Evolutionary conservation across 2,888 invertebrate genomes (phyloP).

Genomic region (Acleris emargana): DNA sequence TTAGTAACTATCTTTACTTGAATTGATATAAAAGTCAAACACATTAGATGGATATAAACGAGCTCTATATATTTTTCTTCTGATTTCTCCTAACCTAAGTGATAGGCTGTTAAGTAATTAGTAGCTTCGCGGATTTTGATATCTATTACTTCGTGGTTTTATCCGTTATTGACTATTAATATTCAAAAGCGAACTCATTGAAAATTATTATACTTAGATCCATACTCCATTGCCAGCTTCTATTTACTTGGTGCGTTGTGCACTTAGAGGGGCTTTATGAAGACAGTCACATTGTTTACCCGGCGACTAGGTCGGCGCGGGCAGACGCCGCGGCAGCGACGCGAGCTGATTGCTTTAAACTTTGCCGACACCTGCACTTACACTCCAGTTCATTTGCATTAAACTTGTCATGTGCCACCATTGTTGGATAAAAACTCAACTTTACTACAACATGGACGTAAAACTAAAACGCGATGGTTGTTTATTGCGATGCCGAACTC

Average conservation of each 20-base stretch:
- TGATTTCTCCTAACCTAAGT: no score
- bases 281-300: constrained; percentile 14
- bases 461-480: background rate
- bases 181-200: no score
- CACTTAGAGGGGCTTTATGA: constrained; percentile 3
- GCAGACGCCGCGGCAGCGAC: constrained; percentile 10
- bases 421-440: constrained; percentile 15
- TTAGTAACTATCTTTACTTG: no score
- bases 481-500: constrained; percentile 7
- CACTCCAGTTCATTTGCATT: constrained; percentile 58
- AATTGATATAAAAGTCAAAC: no score
- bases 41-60: no score
- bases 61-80: no score
- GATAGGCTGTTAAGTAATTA: no score
- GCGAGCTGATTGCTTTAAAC: constrained; percentile 31
- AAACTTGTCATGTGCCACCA: constrained; percentile 48
- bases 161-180: no score
- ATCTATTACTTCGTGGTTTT: no score
- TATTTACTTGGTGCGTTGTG: background rate
- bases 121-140: no score
- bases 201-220: no score
- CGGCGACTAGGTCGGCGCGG: constrained; percentile 7
- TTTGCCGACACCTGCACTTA: constrained; percentile 53
- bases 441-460: background rate
- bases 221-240: no score